These are phyloP conservation scores for Trochalopteron elliotii DNA, from an alignment of 2,113 vertebrate species.

Conservation along the genomic window DNA sequence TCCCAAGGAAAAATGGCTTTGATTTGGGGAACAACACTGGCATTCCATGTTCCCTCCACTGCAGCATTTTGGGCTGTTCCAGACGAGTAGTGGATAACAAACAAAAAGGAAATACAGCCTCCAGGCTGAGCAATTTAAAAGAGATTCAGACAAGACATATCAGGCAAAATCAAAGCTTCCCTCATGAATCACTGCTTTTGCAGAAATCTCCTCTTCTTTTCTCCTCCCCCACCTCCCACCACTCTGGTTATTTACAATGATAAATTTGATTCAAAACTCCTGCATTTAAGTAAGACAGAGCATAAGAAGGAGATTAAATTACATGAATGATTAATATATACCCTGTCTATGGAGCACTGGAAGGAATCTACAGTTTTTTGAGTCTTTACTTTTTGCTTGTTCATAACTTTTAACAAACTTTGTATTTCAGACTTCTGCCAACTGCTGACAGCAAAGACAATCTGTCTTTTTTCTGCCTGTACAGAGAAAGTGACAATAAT, in stretches of 20 bases:
- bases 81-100: background rate
- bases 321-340: background rate
- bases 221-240: fast-evolving
- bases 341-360: background rate
- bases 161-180: background rate
- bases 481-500: background rate
- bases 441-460: background rate
- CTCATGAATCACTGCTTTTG: background rate
- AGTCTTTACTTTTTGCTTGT: background rate
- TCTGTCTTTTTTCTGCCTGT: background rate
- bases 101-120: background rate
- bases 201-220: background rate
- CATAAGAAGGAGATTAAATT: background rate
- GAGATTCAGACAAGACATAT: background rate
- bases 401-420: background rate
- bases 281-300: background rate
- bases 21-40: background rate
- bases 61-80: background rate
- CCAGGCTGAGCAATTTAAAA: background rate
- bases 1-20: background rate
- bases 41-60: background rate
- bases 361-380: background rate
- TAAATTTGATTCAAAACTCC: background rate
- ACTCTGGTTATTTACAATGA: background rate
- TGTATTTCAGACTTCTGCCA: background rate